Conservation (phyloP, 2,888 invertebrate genomes). For the Stenichneumon culpator region DNA sequence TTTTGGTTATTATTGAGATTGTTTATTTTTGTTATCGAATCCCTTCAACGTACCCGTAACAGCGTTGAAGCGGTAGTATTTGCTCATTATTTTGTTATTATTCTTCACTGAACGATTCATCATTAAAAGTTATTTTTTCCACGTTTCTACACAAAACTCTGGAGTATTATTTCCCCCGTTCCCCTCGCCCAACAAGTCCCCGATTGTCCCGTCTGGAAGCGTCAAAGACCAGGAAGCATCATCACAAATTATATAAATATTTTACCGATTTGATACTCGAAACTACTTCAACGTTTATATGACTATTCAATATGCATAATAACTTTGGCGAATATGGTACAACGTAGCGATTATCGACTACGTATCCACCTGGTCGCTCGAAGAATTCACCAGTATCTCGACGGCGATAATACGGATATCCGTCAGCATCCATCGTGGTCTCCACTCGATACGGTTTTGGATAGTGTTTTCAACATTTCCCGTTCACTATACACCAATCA, state of each 20-base stretch:
- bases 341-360: not conserved
- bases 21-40: too few species aligned
- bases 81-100: too few species aligned
- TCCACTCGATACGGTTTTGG: slow-evolving; percentile 9
- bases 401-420: slow-evolving; percentile 53
- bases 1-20: too few species aligned
- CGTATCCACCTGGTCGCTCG: not conserved
- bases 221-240: too few species aligned
- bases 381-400: slow-evolving; percentile 24
- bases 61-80: too few species aligned
- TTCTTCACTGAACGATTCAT: too few species aligned
- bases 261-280: slow-evolving; percentile 55
- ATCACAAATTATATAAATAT: slow-evolving; percentile 15
- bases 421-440: slow-evolving; percentile 15
- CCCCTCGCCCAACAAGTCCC: too few species aligned
- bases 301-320: slow-evolving; percentile 68
- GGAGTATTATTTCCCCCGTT: too few species aligned
- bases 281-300: slow-evolving; percentile 71
- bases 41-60: too few species aligned
- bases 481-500: not conserved
- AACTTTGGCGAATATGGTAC: slow-evolving; percentile 23
- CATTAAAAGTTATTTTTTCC: too few species aligned
- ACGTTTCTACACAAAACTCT: too few species aligned
- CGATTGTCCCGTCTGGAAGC: too few species aligned
- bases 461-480: slow-evolving; percentile 45